Evolutionary conservation across 2,113 vertebrate genomes (phyloP), one percentile per base, ranked within the genome.

Genomic region (Odontophorus gujanensis): DNA sequence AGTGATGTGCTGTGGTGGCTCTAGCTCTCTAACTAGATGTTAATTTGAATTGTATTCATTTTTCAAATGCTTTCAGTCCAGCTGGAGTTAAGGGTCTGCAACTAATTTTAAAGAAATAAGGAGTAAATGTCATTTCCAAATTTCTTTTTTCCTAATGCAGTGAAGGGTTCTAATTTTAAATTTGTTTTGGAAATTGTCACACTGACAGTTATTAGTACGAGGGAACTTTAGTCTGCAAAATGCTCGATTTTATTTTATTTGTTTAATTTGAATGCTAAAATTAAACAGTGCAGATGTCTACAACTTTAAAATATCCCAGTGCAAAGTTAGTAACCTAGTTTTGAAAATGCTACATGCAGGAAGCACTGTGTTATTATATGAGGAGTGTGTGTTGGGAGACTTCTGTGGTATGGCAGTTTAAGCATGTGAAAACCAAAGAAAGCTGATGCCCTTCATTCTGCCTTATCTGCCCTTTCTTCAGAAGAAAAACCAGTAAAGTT

Each of bases 401-500:
- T 83, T 53, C 42, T 82, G 24, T 88, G 75, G 32, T 75, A 82
- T 82, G 4, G 0, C 90, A 86, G 11, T 75, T 91, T 76, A 87
- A 80, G 81, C 53, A 72, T 8, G 68, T 77, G 84, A 87, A 94
- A 84, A 38, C 17, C 74, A 86, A 91, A 85, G 68, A 93, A 94
- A 95, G 51, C 76, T 77, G 87, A 69, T 95, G 84, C 73, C 94
- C 89, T 97, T 96, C 83, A 55, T 74, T 93, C 79, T 94, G 83
- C 76, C 40, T 95, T 95, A 92, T 82, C 91, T 95, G 86, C 83
- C 92, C 59, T 96, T 95, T 96, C 71, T 95, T 95, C 61, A 62
- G 38, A 95, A 95, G 88, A 82, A 97, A 96, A 95, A 85, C 87
- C 53, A 89, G 61, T 78, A 93, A 86, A 50, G 81, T 89, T 96